Conservation (phyloP, 2,888 invertebrate genomes). For the Bellardia bayeri region DNA sequence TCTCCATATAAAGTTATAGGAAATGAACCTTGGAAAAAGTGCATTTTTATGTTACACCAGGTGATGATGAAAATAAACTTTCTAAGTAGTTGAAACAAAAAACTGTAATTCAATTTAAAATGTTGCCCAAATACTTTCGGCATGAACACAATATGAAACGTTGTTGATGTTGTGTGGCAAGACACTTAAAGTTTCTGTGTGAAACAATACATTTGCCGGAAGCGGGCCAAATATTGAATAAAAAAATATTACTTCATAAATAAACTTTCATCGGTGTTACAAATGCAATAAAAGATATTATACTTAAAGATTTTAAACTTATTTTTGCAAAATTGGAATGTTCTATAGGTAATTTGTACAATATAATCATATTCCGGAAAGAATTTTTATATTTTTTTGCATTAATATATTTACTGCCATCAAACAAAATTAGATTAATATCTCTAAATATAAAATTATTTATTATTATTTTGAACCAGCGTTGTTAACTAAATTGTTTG, state of each 20-base stretch:
- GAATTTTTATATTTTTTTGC: no score
- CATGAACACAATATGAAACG: conserved; percentile 30
- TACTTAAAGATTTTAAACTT: no score
- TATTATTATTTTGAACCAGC: no score
- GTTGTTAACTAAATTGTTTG: no score
- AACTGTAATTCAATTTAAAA: conserved; percentile 62
- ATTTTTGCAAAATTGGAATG: no score
- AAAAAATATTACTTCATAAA: neutral
- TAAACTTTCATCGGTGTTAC: neutral
- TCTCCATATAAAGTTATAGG: neutral
- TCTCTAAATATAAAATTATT: no score
- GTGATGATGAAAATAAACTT: conserved; percentile 62
- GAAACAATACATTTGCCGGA: neutral
- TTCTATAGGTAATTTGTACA: no score
- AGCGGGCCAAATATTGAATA: conserved; percentile 7
- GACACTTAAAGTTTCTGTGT: neutral
- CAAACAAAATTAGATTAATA: no score
- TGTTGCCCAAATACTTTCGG: conserved; percentile 47
- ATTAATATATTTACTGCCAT: no score
- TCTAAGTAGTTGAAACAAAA: conserved; percentile 47
- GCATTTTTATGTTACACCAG: conserved; percentile 59
- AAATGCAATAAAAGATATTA: neutral
- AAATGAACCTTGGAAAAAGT: conserved; percentile 23
- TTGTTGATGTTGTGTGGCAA: neutral
- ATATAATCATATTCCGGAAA: no score